Evolutionary conservation across 2,797 vertebrate genomes (phyloP).

Genomic region (Coilia nasus): DNA sequence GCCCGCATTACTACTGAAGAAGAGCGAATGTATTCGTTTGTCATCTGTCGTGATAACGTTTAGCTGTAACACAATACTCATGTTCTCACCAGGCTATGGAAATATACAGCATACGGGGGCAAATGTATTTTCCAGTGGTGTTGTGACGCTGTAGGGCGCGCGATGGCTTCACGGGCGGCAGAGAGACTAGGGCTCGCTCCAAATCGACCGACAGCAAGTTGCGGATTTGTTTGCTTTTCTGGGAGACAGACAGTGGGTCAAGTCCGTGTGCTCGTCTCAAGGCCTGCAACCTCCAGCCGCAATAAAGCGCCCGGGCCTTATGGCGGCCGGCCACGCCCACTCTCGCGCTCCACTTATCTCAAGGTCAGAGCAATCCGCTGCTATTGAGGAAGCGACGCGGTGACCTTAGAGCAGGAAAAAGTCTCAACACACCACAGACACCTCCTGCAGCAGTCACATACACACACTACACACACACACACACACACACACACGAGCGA

Average conservation of each 20-base stretch:
- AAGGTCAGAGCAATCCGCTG: slow-evolving; percentile 8
- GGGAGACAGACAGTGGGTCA: neutral
- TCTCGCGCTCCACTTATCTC: neutral
- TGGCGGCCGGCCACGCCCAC: neutral
- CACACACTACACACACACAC: neutral
- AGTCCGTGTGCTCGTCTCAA: neutral
- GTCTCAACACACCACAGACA: neutral
- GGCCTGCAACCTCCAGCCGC: neutral
- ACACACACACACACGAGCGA: neutral
- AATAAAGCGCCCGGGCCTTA: neutral
- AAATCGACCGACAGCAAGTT: neutral
- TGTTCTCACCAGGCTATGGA: no score
- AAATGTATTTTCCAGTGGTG: no score
- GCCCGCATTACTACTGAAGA: neutral
- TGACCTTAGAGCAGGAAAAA: neutral
- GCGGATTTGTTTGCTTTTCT: neutral
- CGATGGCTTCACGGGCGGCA: neutral
- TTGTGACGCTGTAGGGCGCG: neutral
- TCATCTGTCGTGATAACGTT: no score
- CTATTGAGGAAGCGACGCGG: neutral
- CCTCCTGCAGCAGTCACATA: neutral
- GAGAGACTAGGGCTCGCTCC: neutral
- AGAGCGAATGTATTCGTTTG: neutral
- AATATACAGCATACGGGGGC: no score
- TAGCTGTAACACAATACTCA: no score